Percentiles rank a stretch among this genome's conserved stretches.
Conservation (phyloP, 2,113 vertebrate genomes). For the Anseranas semipalmata region DNA sequence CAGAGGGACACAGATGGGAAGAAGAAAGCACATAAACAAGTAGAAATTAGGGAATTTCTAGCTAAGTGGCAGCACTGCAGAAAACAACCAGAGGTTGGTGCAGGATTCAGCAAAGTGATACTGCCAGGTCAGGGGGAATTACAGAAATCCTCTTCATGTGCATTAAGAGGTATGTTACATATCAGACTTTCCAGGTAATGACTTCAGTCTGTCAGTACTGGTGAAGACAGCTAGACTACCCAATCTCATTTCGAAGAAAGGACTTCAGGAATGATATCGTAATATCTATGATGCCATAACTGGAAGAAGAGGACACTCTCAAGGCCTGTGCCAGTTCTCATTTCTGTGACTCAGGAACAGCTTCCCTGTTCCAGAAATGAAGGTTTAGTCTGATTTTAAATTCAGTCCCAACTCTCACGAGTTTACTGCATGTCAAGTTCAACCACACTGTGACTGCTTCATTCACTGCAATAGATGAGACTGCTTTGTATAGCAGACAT, state of each 20-base stretch:
- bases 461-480: not conserved
- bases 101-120: not conserved
- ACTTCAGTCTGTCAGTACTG: not conserved
- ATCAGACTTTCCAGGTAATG: not conserved
- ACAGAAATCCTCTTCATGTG: not conserved
- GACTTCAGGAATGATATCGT: not conserved
- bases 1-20: not conserved
- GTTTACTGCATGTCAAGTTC: not conserved
- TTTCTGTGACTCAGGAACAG: not conserved
- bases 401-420: not conserved
- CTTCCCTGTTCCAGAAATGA: not conserved
- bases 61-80: not conserved
- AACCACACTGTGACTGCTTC: not conserved
- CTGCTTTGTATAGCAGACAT: slow-evolving; percentile 24
- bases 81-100: not conserved
- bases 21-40: not conserved
- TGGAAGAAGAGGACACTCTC: not conserved
- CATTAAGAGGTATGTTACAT: not conserved
- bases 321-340: not conserved
- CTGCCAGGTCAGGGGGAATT: not conserved
- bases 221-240: not conserved
- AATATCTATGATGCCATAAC: not conserved
- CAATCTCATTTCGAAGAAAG: not conserved
- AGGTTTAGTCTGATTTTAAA: not conserved
- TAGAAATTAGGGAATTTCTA: not conserved